phyloP scores from a whole-genome alignment of 2,797 vertebrate genomes.

The Tolypeutes matacus region DNA sequence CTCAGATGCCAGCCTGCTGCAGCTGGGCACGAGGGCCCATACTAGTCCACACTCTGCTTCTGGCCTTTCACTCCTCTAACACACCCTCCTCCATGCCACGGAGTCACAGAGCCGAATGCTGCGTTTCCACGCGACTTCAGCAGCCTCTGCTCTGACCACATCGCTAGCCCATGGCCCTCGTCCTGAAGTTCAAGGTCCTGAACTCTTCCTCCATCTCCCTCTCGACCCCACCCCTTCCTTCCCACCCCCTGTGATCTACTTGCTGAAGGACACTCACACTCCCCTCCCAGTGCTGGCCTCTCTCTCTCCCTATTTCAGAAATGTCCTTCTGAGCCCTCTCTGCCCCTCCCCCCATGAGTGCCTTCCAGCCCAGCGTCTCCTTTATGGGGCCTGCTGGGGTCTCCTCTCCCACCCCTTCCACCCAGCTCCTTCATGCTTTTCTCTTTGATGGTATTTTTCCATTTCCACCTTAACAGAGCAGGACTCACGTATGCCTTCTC shows the following conservation, averaged over 20 bases:
- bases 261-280: not conserved
- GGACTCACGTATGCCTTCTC: no score
- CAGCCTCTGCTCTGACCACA: not conserved
- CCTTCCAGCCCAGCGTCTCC: fast-evolving
- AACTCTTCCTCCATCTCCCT: not conserved
- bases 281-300: fast-evolving
- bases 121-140: fast-evolving
- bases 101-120: no score
- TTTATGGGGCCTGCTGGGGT: not conserved
- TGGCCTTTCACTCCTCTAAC: fast-evolving
- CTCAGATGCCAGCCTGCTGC: fast-evolving
- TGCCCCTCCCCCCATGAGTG: no score
- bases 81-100: not conserved
- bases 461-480: fast-evolving
- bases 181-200: not conserved
- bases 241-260: no score
- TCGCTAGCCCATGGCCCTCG: not conserved
- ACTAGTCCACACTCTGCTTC: fast-evolving
- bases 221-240: fast-evolving
- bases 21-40: fast-evolving
- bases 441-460: no score
- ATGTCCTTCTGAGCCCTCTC: not conserved
- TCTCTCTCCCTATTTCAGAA: no score
- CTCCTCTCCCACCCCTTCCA: not conserved
- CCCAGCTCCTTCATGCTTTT: fast-evolving